phyloP scores from a whole-genome alignment of 2,113 vertebrate species.

The Geococcyx californianus region DNA sequence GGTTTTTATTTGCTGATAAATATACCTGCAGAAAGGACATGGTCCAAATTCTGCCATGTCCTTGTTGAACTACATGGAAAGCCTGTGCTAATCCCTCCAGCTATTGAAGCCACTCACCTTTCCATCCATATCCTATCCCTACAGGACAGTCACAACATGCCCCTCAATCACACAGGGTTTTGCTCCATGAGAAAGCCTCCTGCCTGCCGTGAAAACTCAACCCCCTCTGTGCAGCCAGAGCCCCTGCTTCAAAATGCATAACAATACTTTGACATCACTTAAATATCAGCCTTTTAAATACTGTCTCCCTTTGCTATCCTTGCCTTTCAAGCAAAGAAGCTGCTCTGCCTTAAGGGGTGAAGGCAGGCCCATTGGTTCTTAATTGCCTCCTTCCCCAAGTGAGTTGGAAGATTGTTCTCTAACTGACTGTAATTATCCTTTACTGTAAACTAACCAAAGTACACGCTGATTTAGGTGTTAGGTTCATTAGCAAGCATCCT shows the following conservation, averaged over 20 bases:
- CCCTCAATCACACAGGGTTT: not conserved
- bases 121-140: not conserved
- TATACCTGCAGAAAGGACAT: not conserved
- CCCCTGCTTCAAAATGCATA: not conserved
- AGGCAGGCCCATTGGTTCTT: not conserved
- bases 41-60: not conserved
- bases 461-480: not conserved
- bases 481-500: not conserved
- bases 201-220: accelerated
- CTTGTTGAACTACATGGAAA: not conserved
- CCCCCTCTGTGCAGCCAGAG: not conserved
- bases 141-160: not conserved
- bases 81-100: not conserved
- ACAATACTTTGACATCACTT: not conserved
- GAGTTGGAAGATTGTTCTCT: constrained; percentile 15
- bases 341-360: not conserved
- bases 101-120: not conserved
- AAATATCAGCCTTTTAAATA: not conserved
- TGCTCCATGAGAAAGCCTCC: not conserved
- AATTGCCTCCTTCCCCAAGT: constrained; percentile 10
- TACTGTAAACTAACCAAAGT: constrained; percentile 18
- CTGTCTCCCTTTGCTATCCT: not conserved
- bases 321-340: not conserved
- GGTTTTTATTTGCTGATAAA: not conserved
- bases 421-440: constrained; percentile 42